These are phyloP conservation scores for Hydroisotoma schaefferi DNA, from an alignment of 2,888 invertebrate species.

Conservation along the genomic window DNA sequence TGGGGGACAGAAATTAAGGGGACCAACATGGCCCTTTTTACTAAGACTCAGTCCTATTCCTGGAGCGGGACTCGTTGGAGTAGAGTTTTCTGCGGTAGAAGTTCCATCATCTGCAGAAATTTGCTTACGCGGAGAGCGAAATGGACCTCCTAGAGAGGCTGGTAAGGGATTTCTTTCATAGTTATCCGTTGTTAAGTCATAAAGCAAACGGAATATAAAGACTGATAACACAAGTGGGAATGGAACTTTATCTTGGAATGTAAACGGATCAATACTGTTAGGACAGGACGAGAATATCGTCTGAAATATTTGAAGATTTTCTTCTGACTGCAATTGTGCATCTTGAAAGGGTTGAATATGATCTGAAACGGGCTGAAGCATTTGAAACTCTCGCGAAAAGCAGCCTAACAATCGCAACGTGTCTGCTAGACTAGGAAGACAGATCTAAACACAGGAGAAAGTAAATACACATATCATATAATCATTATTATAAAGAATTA, in stretches of 20 bases:
- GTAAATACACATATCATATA: neutral
- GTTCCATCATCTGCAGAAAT: slow-evolving; percentile 51
- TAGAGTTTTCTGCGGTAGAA: slow-evolving; percentile 20
- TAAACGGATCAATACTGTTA: slow-evolving; percentile 50
- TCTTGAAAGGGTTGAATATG: neutral
- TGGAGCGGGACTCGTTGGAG: slow-evolving; percentile 25
- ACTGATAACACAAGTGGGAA: slow-evolving; percentile 76
- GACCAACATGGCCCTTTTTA: slow-evolving; percentile 57
- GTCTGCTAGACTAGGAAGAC: slow-evolving; percentile 88
- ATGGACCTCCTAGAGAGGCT: slow-evolving; percentile 30
- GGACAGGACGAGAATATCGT: slow-evolving; percentile 38
- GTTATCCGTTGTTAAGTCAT: slow-evolving; percentile 91
- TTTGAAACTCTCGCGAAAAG: slow-evolving; percentile 58
- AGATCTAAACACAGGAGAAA: slow-evolving; percentile 62
- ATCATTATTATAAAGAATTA: neutral
- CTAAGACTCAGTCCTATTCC: slow-evolving; percentile 2
- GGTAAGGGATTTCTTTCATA: slow-evolving; percentile 62
- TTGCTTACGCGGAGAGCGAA: slow-evolving; percentile 39
- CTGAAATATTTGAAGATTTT: slow-evolving; percentile 39
- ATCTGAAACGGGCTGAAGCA: slow-evolving; percentile 7
- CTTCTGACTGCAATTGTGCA: slow-evolving; percentile 12
- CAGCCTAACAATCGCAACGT: slow-evolving; percentile 89
- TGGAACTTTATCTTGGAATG: slow-evolving; percentile 70
- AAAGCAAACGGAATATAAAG: slow-evolving; percentile 78
- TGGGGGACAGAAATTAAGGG: slow-evolving; percentile 70